Percentiles rank a stretch among this genome's conserved stretches.
Evolutionary conservation across 2,888 invertebrate genomes (phyloP).

Genomic region (Carabus problematicus): DNA sequence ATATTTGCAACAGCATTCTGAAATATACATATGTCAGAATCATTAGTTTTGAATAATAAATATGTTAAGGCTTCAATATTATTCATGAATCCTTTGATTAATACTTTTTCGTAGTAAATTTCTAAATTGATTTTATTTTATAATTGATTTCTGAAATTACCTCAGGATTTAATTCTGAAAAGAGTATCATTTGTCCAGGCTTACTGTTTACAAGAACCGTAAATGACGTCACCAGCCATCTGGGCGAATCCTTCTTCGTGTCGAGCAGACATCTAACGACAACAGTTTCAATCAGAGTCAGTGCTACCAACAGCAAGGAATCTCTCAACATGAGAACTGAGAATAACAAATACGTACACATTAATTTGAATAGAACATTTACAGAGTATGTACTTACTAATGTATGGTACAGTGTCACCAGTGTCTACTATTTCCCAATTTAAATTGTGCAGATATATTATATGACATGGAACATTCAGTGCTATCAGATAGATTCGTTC

Average conservation of each 20-base stretch:
- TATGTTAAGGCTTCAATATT: too few species aligned
- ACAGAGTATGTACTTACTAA: conserved; percentile 57
- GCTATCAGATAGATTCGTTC: conserved; percentile 65
- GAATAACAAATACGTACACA: conserved; percentile 40
- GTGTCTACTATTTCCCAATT: conserved; percentile 68
- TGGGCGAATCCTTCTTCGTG: conserved; percentile 47
- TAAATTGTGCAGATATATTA: conserved; percentile 66
- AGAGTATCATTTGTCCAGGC: conserved; percentile 50
- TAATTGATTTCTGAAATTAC: conserved; percentile 5
- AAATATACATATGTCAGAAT: conserved; percentile 5
- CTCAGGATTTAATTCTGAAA: conserved; percentile 43
- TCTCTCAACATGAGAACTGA: conserved; percentile 54
- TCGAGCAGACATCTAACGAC: conserved; percentile 51
- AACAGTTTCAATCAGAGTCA: conserved; percentile 53
- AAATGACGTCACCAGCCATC: conserved; percentile 51
- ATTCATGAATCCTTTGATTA: too few species aligned
- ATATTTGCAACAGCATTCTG: conserved; percentile 34
- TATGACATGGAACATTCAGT: conserved; percentile 69
- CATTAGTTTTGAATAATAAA: background rate
- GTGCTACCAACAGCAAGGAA: conserved; percentile 50
- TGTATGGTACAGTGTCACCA: conserved; percentile 66
- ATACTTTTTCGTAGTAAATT: too few species aligned
- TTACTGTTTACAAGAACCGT: conserved; percentile 48
- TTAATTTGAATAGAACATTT: conserved; percentile 13
- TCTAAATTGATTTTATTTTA: too few species aligned